Evolutionary conservation across 2,797 vertebrate species (phyloP), one percentile per base, ranked within the genome.

Genomic region (Prunella strophiata): DNA sequence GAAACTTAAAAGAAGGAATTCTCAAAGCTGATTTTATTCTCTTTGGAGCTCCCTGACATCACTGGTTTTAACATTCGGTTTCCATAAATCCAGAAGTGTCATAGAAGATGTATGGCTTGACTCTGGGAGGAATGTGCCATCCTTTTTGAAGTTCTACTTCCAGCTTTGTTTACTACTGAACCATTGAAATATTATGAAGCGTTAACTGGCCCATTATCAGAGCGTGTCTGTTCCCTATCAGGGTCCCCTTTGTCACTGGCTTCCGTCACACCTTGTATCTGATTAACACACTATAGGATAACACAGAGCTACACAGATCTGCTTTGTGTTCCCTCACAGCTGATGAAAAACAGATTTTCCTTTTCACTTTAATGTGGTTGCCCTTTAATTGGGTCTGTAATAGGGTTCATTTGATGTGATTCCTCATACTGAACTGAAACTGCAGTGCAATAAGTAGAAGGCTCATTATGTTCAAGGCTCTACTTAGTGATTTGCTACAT

Each of bases 301-400:
- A 98, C 97, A 97, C 5, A 97, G 95, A 95, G 79, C 96, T 96
- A 96, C 94, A 97, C 16, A 95, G 96, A 96, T 98, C 98, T 98
- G 98, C 94, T 98, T 98, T 98, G 97, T 97, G 98, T 98, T 98
- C 96, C 86, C 95, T 96, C 96, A 91, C 88, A 89, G 95, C 96
- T 97, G 98, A 99, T 98, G 96, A 96, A 98, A 98, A 98, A 96
- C 99, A 99, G 98, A 98, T 97, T 96, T 98, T 95, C 92, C 62
- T 94, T 93, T 96, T 73, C 93, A 89, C 98, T 99, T 99, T 99
- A 98, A 98, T 98, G 98, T 98, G 98, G 98, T 95, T 97, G 91
- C 93, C 87, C 96, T 97, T 97, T 98, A 98, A 98, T 98, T 98
- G 97, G 97, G 96, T 97, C 96, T 97, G 97, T 98, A 98, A 98